Conservation (phyloP, 2,797 vertebrate species). For the Argyrosomus regius region DNA sequence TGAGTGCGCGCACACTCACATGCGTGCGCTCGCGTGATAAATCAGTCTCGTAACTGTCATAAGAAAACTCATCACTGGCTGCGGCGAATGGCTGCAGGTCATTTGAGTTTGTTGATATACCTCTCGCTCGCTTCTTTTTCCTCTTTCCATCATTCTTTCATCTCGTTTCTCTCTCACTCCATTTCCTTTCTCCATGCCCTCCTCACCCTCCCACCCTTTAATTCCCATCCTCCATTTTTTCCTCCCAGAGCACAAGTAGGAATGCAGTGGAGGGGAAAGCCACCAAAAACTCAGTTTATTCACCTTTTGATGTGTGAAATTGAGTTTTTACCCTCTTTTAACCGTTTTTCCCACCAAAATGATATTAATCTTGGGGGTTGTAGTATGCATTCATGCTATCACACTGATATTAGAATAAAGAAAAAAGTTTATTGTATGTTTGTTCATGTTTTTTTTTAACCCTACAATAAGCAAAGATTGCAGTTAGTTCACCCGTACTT, state of each 20-base stretch:
- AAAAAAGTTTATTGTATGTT: neutral
- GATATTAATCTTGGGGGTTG: conserved; percentile 25
- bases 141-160: conserved; percentile 42
- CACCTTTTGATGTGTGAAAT: conserved; percentile 78
- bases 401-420: conserved; percentile 5
- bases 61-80: conserved; percentile 56
- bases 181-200: conserved; percentile 23
- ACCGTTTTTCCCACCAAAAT: neutral
- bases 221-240: conserved; percentile 60
- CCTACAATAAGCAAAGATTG: neutral
- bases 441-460: neutral
- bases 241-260: conserved; percentile 40
- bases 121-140: conserved; percentile 14
- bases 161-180: conserved; percentile 32
- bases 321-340: conserved; percentile 59
- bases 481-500: neutral
- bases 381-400: conserved; percentile 13
- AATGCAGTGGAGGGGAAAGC: conserved; percentile 63
- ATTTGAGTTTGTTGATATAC: conserved; percentile 36
- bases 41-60: conserved; percentile 62
- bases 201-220: conserved; percentile 43
- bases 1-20: neutral
- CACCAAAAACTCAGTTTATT: conserved; percentile 67
- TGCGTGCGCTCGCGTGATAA: conserved; percentile 45
- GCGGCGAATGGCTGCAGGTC: conserved; percentile 56